Base-by-base conservation (phyloP, 92 coral and sea anemone genomes). In the Chrysogorgia sp. region DNA sequence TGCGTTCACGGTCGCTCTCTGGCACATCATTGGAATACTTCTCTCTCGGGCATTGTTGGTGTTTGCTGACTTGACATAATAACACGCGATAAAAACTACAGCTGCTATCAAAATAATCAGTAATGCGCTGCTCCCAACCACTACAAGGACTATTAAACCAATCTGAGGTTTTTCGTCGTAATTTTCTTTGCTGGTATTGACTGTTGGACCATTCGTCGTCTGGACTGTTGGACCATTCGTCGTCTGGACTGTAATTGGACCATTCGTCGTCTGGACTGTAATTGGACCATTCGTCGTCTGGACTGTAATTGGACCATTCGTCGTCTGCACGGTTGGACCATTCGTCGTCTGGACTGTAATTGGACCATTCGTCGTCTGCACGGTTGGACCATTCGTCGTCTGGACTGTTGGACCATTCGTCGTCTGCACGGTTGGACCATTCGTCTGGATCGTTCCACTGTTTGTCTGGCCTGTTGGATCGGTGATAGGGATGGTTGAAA, bases 61-160 rank as follows among this genome's bases (percentile, higher is more conserved):
- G 52, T 14, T 37, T n/a, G 12, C 50, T 25, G 50, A n/a, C 14
- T 47, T 47, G 53, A 7, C 14, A 6, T 47, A 6, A 47, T 7
- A 47, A n/a, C 2, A 15, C 7, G 53, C 10, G n/a, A 47, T 6
- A 15, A 65, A 3, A n/a, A 65, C 32, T 35, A 37, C 29, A 7
- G 15, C 53, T 26, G 72, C 72, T 6, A 23, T 37, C 20, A 20
- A 15, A 10, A 40, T 65, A 28, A 65, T 28, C 15, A 37, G 28
- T 26, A 49, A 26, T 37, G 53, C 72, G 19, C 72, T 34, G 29
- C 72, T 22, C 9, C 52, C 72, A 14, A 65, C 72, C n/a, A 65
- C 72, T 26, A 20, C 48, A 8, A 50, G 52, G 6, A 65, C 15
- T n/a, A 65, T n/a, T 2, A 65, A 29, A 28, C 72, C 72, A 33